phyloP scores from a whole-genome alignment of 1,140 invertebrate genomes.

The Druon quercuslanigerum region DNA sequence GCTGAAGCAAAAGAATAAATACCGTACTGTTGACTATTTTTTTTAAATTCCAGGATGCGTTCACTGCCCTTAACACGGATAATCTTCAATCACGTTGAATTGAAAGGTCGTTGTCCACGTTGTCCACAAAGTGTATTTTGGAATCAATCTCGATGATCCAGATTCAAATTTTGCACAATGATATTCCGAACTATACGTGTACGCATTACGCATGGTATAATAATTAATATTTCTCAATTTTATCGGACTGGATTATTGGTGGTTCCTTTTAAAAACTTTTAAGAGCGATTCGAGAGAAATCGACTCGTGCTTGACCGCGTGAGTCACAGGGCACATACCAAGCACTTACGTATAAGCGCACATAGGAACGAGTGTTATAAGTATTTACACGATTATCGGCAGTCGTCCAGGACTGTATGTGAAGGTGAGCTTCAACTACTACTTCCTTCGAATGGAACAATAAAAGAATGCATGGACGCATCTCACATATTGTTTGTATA shows the following conservation, averaged over 20 bases:
- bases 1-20: conserved; percentile 49
- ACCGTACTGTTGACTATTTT: neutral
- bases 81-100: too few relatives aligned
- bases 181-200: too few relatives aligned
- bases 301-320: conserved; percentile 27
- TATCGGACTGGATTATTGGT: neutral
- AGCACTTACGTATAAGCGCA: conserved; percentile 21
- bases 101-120: too few relatives aligned
- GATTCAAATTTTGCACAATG: neutral
- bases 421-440: conserved; percentile 2
- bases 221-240: neutral
- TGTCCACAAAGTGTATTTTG: too few relatives aligned
- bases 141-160: neutral
- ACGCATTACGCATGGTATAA: neutral
- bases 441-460: conserved; percentile 10
- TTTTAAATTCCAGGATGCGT: too few relatives aligned
- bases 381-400: conserved; percentile 8
- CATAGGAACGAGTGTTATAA: neutral
- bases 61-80: too few relatives aligned
- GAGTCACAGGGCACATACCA: conserved; percentile 29
- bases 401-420: neutral
- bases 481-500: too few relatives aligned
- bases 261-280: neutral
- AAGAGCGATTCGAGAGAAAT: conserved; percentile 1
- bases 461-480: too few relatives aligned